These are phyloP conservation scores for Agrypnia vestita DNA, from an alignment of 1,140 invertebrate genomes.

Conservation along the genomic window DNA sequence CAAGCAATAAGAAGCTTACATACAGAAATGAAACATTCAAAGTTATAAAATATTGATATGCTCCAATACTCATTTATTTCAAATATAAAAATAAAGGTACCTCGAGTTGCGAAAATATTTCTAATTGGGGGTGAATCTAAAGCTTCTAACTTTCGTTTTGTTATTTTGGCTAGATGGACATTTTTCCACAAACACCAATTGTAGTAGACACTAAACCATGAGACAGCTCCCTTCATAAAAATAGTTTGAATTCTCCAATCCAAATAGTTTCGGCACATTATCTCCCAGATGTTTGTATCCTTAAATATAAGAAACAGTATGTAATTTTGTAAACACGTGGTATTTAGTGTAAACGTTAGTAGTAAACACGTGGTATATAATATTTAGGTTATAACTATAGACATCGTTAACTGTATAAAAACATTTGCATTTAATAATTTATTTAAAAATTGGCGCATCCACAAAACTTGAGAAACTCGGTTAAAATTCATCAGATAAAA, in stretches of 20 bases:
- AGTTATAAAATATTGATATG: background rate
- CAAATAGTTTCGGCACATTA: slow-evolving; percentile 32
- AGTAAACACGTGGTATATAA: too few species aligned
- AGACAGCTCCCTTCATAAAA: slow-evolving; percentile 35
- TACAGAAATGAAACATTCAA: background rate
- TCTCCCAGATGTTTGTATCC: slow-evolving; percentile 51
- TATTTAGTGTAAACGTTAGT: background rate
- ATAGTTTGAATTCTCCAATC: slow-evolving; percentile 43
- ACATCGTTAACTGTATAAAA: background rate
- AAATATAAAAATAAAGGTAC: background rate
- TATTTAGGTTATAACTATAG: too few species aligned
- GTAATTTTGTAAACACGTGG: background rate
- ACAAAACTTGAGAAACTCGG: background rate
- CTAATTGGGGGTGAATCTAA: slow-evolving; percentile 31
- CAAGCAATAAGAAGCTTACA: background rate
- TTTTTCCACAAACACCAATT: slow-evolving; percentile 54
- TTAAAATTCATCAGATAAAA: background rate
- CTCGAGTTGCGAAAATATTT: slow-evolving; percentile 41
- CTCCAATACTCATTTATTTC: background rate
- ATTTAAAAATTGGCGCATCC: background rate
- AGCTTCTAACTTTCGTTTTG: background rate
- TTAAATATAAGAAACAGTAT: slow-evolving; percentile 30
- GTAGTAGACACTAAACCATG: slow-evolving; percentile 45
- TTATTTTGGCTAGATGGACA: slow-evolving; percentile 11
- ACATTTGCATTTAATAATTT: background rate